Conservation (phyloP, 2,113 vertebrate species). For the Acanthochromis polyacanthus region DNA sequence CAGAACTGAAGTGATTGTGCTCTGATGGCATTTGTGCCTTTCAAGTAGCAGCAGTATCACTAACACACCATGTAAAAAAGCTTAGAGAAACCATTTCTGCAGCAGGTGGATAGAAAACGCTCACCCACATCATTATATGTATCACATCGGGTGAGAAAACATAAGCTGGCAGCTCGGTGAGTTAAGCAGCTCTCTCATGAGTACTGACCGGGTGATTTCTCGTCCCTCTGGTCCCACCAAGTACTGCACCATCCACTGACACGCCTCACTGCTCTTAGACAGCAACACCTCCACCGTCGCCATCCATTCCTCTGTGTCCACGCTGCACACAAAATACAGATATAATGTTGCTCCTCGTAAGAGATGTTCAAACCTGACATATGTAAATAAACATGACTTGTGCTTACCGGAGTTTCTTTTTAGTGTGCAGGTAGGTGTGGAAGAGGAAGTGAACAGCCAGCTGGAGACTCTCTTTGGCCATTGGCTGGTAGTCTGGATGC, state of each 20-base stretch:
- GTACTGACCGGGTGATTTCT: constrained; percentile 93
- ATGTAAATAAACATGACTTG: too few species aligned
- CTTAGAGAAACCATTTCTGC: not conserved
- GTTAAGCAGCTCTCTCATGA: not conserved
- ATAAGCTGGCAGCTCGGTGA: not conserved
- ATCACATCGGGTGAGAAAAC: not conserved
- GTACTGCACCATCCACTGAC: constrained; percentile 97
- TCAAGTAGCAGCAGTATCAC: not conserved
- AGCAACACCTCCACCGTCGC: constrained; percentile 95
- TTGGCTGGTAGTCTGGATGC: constrained; percentile 94
- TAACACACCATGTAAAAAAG: not conserved
- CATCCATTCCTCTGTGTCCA: constrained; percentile 99
- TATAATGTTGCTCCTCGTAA: not conserved
- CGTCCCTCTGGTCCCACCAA: constrained; percentile 93
- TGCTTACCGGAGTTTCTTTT: constrained; percentile 96
- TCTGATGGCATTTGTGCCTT: not conserved
- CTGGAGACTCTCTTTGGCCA: constrained; percentile 96
- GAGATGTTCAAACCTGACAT: not conserved
- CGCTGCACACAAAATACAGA: constrained; percentile 78
- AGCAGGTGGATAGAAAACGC: not conserved
- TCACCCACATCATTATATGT: too few species aligned
- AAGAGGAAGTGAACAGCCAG: constrained; percentile 97
- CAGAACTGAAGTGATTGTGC: not conserved
- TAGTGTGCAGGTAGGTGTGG: constrained; percentile 97
- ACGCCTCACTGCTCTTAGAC: constrained; percentile 95